Evolutionary conservation across 1,140 invertebrate species (phyloP).

Genomic region (Diachasmimorpha longicaudata): DNA sequence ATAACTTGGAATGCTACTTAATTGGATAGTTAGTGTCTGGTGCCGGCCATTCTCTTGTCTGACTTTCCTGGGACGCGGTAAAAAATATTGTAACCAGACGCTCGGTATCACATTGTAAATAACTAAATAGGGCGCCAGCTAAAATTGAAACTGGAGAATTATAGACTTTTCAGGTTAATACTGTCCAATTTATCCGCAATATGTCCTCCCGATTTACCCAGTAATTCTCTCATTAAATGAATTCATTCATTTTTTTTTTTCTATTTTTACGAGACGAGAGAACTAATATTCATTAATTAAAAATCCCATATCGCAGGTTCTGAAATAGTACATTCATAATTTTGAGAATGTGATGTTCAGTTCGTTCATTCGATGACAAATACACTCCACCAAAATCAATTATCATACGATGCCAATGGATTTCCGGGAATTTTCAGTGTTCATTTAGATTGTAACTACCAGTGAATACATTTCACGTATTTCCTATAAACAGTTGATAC

Average conservation of each 20-base stretch:
- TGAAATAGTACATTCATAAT: too few species aligned
- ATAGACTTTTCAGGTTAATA: too few species aligned
- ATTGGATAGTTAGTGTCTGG: conserved; percentile 48
- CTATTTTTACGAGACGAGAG: too few species aligned
- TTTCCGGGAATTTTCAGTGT: neutral
- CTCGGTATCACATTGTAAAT: neutral
- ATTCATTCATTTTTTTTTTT: too few species aligned
- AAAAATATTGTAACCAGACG: neutral
- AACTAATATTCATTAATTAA: too few species aligned
- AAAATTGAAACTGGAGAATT: neutral
- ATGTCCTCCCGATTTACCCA: too few species aligned
- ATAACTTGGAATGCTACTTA: conserved; percentile 47
- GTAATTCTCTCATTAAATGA: too few species aligned
- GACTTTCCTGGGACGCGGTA: neutral
- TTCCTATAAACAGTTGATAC: neutral
- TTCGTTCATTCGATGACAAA: neutral
- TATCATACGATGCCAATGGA: neutral
- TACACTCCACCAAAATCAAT: neutral
- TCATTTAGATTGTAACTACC: neutral
- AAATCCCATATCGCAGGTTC: too few species aligned
- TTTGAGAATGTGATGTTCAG: too few species aligned
- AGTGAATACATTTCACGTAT: neutral
- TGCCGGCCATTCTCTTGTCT: conserved; percentile 10
- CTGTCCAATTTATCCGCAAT: too few species aligned
- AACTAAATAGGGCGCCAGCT: neutral